Conservation (phyloP, 2,113 vertebrate species). For the Anser brachyrhynchus region DNA sequence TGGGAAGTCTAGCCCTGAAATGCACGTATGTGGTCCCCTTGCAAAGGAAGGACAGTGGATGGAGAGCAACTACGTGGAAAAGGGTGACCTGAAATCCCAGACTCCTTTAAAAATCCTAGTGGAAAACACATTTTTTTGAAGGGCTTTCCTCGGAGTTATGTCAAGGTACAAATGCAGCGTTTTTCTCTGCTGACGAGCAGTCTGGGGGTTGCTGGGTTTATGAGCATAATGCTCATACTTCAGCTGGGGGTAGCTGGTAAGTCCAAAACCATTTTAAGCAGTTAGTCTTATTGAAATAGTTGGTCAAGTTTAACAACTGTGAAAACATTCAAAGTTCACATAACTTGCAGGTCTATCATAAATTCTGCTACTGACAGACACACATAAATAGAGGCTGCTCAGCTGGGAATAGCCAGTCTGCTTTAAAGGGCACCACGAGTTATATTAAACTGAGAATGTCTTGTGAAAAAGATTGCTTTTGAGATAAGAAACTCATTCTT, state of each 20-base stretch:
- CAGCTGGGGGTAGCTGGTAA: not conserved
- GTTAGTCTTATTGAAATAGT: not conserved
- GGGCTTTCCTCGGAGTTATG: not conserved
- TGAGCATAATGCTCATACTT: not conserved
- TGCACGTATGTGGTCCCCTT: fast-evolving
- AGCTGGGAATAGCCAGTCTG: slow-evolving; percentile 65
- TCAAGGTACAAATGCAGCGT: not conserved
- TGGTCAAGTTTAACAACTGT: slow-evolving; percentile 43
- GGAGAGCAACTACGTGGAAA: not conserved
- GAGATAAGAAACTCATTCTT: slow-evolving; percentile 68
- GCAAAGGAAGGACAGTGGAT: not conserved
- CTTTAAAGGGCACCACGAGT: not conserved
- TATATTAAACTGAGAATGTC: not conserved
- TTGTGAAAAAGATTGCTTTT: slow-evolving; percentile 6
- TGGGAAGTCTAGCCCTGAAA: not conserved
- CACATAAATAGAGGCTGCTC: slow-evolving; percentile 77
- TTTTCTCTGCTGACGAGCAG: not conserved
- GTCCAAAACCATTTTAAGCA: not conserved
- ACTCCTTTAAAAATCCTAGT: not conserved
- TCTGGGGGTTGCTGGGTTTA: not conserved
- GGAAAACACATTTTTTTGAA: not conserved
- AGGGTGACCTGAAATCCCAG: not conserved
- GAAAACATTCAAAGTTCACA: slow-evolving; percentile 53
- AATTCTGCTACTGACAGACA: slow-evolving; percentile 50
- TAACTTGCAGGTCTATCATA: slow-evolving; percentile 70